Evolutionary conservation across 2,888 invertebrate genomes (phyloP), one percentile per base, ranked within the genome.

Genomic region (Drosophila anomalata): DNA sequence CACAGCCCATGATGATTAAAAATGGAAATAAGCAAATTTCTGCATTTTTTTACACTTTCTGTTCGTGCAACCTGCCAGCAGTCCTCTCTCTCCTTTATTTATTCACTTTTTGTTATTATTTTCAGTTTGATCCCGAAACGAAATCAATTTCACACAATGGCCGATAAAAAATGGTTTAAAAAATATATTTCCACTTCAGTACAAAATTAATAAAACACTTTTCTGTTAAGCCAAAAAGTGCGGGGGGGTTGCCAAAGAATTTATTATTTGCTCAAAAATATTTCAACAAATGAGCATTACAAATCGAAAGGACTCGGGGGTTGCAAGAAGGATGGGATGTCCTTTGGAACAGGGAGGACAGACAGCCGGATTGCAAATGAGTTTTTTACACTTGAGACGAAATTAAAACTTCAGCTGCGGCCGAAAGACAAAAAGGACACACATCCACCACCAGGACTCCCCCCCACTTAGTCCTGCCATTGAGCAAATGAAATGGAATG

Each of bases 281-380:
- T 78, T 87, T 61, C 79, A 82, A 82, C 79, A 82, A 82, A 88
- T 87, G 88, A 84, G 88, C 74, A 87, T 88, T 88, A 69, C 71
- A 59, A 68, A 44, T 71, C 29, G 17, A 17, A 39, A 36, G 2
- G n/a, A 29, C 33, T n/a, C 44, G 11, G 48, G 51, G 29, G 60
- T 20, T 46, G 51, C 4, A 17, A 39, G 14, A 36, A 7, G 2
- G 17, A 17, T 4, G 4, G 29, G 29, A 29, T 9, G 9, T 57
- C 7, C 17, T 17, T 17, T 17, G 17, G 17, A 17, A 53, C 22
- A 3, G 29, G 24, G 17, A 17, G 58, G 59, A 59, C 60, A 47
- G 62, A n/a, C 60, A 36, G 66, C 31, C 47, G 31, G 60, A 58
- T 79, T 83, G 61, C 60, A 88, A 88, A 88, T 88, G 80, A 80